Evolutionary conservation across 1,140 invertebrate genomes (phyloP).

Genomic region (Lepidostoma basale): DNA sequence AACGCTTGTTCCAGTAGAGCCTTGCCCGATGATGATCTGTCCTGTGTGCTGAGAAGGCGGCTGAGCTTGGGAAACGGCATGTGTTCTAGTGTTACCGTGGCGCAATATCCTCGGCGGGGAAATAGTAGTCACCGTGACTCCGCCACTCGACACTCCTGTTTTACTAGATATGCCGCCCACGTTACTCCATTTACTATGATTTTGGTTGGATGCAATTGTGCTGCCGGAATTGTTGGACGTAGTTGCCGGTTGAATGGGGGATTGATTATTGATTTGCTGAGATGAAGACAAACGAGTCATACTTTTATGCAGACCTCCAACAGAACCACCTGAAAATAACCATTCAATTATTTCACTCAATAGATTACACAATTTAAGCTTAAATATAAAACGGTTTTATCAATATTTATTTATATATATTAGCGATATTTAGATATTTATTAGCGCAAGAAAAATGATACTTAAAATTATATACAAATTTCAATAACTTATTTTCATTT

Average conservation of each 20-base stretch:
- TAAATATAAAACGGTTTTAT: too few species aligned
- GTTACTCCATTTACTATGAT: conserved; percentile 58
- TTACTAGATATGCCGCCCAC: conserved; percentile 32
- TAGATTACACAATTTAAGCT: too few species aligned
- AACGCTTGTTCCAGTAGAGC: conserved; percentile 25
- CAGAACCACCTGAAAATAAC: conserved; percentile 65
- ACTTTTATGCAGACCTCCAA: conserved; percentile 79
- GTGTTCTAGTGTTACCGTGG: conserved; percentile 44
- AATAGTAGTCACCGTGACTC: conserved; percentile 69
- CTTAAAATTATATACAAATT: too few species aligned
- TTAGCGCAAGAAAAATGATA: too few species aligned
- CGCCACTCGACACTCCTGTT: conserved; percentile 61
- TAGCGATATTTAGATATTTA: too few species aligned
- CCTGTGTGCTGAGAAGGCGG: conserved; percentile 41
- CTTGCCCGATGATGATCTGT: conserved; percentile 42
- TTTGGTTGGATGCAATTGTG: conserved; percentile 55
- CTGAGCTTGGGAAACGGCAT: too few species aligned
- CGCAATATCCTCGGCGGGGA: conserved; percentile 59
- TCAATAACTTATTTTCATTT: too few species aligned
- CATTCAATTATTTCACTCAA: too few species aligned
- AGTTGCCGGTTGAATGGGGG: conserved; percentile 49
- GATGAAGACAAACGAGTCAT: conserved; percentile 80
- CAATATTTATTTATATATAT: too few species aligned
- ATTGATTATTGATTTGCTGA: conserved; percentile 66
- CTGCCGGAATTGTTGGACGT: conserved; percentile 50